A percentile compares a stretch with the other conserved stretches of the same genome.
Conservation (phyloP, 2,113 vertebrate species). For the Gobio gobio region DNA sequence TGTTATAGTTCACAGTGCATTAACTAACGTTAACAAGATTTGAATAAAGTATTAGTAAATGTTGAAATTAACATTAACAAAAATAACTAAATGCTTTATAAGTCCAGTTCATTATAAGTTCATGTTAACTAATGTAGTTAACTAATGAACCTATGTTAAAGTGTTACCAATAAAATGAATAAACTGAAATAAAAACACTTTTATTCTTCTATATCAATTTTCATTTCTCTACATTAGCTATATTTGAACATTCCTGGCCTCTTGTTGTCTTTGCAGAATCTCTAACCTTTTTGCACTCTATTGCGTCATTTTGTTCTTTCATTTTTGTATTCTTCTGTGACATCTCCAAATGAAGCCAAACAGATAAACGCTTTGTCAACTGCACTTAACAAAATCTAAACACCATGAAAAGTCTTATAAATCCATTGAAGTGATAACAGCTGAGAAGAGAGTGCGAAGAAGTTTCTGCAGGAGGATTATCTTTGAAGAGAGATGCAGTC, state of each 20-base stretch:
- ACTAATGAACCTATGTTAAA: too few species aligned
- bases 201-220: background rate
- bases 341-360: constrained; percentile 27
- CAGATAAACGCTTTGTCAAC: constrained; percentile 32
- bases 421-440: constrained; percentile 45
- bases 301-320: background rate
- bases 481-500: constrained; percentile 33
- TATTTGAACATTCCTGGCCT: background rate
- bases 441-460: constrained; percentile 13
- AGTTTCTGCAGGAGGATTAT: constrained; percentile 45
- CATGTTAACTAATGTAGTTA: too few species aligned
- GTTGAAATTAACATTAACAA: too few species aligned
- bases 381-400: constrained; percentile 42
- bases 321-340: constrained; percentile 25
- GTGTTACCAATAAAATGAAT: too few species aligned
- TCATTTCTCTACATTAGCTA: background rate
- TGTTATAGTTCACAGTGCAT: too few species aligned
- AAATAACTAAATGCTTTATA: too few species aligned
- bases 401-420: constrained; percentile 35
- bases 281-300: background rate
- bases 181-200: too few species aligned
- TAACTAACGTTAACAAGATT: too few species aligned
- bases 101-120: too few species aligned
- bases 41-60: too few species aligned
- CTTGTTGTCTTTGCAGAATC: background rate